A percentile compares a stretch with the other conserved stretches of the same genome.
These are phyloP conservation scores for Bimastos eiseni DNA, from an alignment of 2,888 invertebrate genomes.

Conservation along the genomic window DNA sequence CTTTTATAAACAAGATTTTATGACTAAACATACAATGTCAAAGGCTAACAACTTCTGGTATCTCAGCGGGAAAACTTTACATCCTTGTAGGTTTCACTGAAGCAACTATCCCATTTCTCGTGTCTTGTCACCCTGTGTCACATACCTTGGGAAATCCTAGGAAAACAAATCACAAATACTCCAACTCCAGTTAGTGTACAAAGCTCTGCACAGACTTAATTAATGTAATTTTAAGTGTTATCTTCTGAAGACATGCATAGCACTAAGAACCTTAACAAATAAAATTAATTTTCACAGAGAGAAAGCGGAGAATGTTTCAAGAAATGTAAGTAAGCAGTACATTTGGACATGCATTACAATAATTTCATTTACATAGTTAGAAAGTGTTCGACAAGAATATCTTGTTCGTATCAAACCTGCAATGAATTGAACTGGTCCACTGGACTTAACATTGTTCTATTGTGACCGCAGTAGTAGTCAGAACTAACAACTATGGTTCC, in stretches of 20 bases:
- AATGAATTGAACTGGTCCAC: no score
- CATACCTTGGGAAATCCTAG: background rate
- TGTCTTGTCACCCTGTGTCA: background rate
- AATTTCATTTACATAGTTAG: no score
- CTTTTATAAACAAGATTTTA: background rate
- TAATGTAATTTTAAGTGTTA: background rate
- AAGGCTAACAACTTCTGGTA: background rate
- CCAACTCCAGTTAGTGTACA: background rate
- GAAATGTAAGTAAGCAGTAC: background rate
- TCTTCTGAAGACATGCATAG: background rate
- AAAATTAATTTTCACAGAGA: background rate
- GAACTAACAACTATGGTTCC: no score
- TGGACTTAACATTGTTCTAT: no score
- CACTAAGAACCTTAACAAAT: background rate
- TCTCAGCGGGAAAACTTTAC: background rate
- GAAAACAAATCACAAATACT: background rate
- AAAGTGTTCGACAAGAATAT: no score
- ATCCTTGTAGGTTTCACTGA: background rate
- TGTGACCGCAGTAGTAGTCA: no score
- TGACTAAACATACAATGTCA: background rate
- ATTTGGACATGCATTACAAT: no score
- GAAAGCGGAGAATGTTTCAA: background rate
- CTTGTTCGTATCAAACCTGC: no score
- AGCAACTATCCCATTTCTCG: background rate
- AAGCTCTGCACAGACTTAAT: background rate